Evolutionary conservation across 2,888 invertebrate genomes (phyloP).

Genomic region (Lasioglossum oenotherae): DNA sequence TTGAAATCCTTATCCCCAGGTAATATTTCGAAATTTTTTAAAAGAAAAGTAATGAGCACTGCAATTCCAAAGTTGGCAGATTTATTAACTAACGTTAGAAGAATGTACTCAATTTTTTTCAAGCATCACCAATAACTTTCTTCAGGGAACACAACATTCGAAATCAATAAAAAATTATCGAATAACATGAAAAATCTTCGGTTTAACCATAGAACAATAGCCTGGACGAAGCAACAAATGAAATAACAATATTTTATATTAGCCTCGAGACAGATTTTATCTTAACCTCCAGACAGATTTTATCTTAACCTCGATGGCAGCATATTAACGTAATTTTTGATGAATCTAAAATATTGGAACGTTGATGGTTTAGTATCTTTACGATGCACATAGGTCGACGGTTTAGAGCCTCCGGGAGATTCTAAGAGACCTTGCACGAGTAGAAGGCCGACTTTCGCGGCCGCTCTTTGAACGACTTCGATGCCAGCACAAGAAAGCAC

Average conservation of each 20-base stretch:
- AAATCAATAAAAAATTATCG: background rate
- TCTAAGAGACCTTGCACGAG: conserved; percentile 42
- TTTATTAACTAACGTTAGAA: no score
- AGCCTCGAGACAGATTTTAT: background rate
- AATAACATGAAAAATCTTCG: background rate
- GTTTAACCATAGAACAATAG: background rate
- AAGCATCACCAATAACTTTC: background rate
- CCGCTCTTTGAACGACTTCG: conserved; percentile 22
- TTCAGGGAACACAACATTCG: background rate
- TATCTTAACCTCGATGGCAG: background rate
- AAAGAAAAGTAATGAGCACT: no score
- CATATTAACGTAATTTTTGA: background rate
- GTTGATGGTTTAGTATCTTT: background rate
- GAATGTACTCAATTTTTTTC: background rate
- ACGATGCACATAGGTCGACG: background rate
- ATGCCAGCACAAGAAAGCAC: conserved; percentile 15
- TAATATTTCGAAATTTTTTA: no score
- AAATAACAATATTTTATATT: background rate
- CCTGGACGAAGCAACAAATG: background rate
- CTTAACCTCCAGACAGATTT: background rate
- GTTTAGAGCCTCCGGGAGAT: background rate
- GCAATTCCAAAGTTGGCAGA: no score
- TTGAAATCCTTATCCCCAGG: no score
- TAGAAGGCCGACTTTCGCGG: conserved; percentile 38
- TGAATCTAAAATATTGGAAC: background rate